A percentile compares a stretch with the other conserved stretches of the same genome.
Conservation (phyloP, 2,113 vertebrate genomes). For the Thamnaconus septentrionalis region DNA sequence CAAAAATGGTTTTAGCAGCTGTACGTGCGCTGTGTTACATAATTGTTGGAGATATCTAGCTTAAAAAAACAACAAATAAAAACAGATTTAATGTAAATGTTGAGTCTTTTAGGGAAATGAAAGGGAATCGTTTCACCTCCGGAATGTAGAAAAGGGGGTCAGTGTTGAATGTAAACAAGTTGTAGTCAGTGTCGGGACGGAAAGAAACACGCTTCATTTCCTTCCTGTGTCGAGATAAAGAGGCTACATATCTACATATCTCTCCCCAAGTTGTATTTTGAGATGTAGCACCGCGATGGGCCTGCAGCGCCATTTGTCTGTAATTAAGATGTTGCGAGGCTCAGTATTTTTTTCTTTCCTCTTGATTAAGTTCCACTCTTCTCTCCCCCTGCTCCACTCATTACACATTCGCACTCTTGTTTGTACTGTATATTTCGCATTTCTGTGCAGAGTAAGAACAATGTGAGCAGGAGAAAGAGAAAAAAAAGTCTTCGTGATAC, state of each 20-base stretch:
- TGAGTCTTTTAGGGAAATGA: constrained; percentile 22
- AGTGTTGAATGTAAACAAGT: constrained; percentile 69
- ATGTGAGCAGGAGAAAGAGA: constrained; percentile 43
- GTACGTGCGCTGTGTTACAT: constrained; percentile 34
- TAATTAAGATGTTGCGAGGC: constrained; percentile 47
- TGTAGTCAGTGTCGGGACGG: constrained; percentile 49
- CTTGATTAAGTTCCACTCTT: constrained; percentile 28
- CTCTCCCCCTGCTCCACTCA: constrained; percentile 3
- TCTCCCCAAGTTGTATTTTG: constrained; percentile 33
- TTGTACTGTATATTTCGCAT: constrained; percentile 51
- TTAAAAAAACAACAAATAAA: constrained; percentile 25
- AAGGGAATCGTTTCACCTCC: background rate
- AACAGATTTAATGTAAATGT: background rate
- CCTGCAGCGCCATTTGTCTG: constrained; percentile 39
- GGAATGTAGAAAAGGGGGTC: constrained; percentile 48
- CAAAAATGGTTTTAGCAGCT: constrained; percentile 18
- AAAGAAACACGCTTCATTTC: constrained; percentile 29
- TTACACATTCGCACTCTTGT: constrained; percentile 24
- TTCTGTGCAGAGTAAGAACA: constrained; percentile 49
- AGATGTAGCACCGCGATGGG: constrained; percentile 29
- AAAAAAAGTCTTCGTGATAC: constrained; percentile 55
- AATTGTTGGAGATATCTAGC: constrained; percentile 32
- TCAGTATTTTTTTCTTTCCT: constrained; percentile 13
- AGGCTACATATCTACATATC: constrained; percentile 40
- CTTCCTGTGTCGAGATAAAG: constrained; percentile 42